Base-by-base conservation (phyloP, 2,888 invertebrate genomes). In the Pachydiplax longipennis region DNA sequence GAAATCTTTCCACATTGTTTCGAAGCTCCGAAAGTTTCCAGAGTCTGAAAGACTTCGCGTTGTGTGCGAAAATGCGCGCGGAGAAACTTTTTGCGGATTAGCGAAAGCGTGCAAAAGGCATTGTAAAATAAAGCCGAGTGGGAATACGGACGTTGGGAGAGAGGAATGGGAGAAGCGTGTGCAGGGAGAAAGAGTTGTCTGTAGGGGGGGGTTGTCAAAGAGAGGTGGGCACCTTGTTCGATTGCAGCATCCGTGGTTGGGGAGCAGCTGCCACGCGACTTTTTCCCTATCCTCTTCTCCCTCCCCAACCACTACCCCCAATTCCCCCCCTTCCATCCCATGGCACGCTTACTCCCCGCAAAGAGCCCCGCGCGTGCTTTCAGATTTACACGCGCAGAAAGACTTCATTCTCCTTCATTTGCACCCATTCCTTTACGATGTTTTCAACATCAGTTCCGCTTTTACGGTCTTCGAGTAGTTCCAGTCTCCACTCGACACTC, bases 211-310 rank as follows among this genome's bases (percentile, higher is more conserved):
- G 81, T 15, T 2, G 12, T 40, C 1, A 31, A 73, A 13, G 25
- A 31, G 73, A 25, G 31, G 73, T 53, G 73, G 73, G n/a, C 73
- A 73, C 73, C 73, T 73, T 73, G 73, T 73, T 73, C 73, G 12
- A 12, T 12, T 73, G 25, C 25, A 73, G 73, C 73, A 73, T 73
- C 73, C 73, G 25, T 73, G 25, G 25, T 13, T 18, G 13, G 81
- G 22, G 82, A 44, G 87, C 87, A 87, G 87, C 87, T 87, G 87
- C 87, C 87, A 87, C 87, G 87, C 87, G 61, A 40, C 44, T 44
- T 35, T 37, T 61, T 31, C 61, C 61, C 40, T 31, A 6, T 13
- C 25, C 81, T 5, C 22, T 1, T 40, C 8, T 6, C 18, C 18
- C 81, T 53, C 53, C 1, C 22, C 83, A 35, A 5, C 58, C 73